Evolutionary conservation across 2,113 vertebrate species (phyloP).

Genomic region (Pollachius pollachius): DNA sequence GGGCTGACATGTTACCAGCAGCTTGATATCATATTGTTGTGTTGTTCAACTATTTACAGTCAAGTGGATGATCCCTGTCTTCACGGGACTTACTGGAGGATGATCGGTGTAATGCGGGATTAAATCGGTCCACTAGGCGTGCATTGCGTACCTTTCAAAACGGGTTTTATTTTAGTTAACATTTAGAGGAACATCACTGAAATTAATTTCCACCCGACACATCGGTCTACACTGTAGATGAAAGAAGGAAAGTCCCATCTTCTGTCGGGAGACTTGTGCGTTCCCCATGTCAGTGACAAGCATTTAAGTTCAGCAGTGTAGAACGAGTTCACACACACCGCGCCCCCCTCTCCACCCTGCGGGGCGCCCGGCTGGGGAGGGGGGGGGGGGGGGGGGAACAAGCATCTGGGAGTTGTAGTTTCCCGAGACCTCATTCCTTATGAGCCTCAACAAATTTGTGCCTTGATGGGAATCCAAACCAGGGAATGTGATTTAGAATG

Average conservation of each 20-base stretch:
- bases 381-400: no score
- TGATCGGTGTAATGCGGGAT: slow-evolving; percentile 43
- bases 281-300: slow-evolving; percentile 49
- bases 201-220: slow-evolving; percentile 71
- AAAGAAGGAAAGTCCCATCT: slow-evolving; percentile 54
- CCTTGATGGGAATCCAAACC: no score
- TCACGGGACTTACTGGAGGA: slow-evolving; percentile 32
- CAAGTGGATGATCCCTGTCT: slow-evolving; percentile 34
- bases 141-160: slow-evolving; percentile 56
- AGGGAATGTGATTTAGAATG: no score
- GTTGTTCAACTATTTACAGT: slow-evolving; percentile 40
- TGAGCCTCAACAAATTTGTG: no score
- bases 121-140: slow-evolving; percentile 8
- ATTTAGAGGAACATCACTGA: slow-evolving; percentile 76
- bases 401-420: no score
- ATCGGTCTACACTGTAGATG: slow-evolving; percentile 64
- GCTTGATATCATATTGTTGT: slow-evolving; percentile 45
- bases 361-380: slow-evolving; percentile 14
- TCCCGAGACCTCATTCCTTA: no score
- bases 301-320: slow-evolving; percentile 52
- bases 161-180: slow-evolving; percentile 76
- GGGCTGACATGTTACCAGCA: slow-evolving; percentile 25
- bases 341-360: slow-evolving; percentile 40
- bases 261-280: slow-evolving; percentile 39
- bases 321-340: slow-evolving; percentile 43